These are phyloP conservation scores for Elegia similella DNA, from an alignment of 2,888 invertebrate species.

Conservation along the genomic window DNA sequence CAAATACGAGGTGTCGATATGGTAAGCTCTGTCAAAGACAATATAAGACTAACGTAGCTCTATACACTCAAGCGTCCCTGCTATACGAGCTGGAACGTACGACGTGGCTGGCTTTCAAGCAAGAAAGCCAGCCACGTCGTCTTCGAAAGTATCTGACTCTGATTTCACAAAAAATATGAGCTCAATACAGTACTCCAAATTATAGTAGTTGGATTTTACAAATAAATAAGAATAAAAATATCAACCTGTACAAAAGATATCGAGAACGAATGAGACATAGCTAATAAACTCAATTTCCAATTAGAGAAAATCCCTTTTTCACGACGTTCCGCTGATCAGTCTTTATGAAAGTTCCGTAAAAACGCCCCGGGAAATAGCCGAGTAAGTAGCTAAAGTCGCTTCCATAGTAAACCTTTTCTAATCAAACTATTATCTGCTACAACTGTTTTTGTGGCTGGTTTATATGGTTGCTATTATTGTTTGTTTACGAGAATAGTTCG, in stretches of 20 bases:
- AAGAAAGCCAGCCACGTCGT: too few species aligned
- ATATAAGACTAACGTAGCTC: too few species aligned
- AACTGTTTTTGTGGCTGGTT: neutral
- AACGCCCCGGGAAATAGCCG: conserved; percentile 22
- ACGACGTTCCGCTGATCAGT: conserved; percentile 46
- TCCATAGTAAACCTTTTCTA: neutral
- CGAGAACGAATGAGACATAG: conserved; percentile 24
- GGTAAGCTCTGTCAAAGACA: too few species aligned
- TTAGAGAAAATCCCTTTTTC: conserved; percentile 52
- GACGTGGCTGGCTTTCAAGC: too few species aligned
- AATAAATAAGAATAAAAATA: neutral
- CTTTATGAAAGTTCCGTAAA: conserved; percentile 49
- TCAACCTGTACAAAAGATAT: conserved; percentile 11
- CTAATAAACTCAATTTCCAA: conserved; percentile 50
- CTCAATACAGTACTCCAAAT: neutral
- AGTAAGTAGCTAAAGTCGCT: neutral
- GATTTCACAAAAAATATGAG: too few species aligned
- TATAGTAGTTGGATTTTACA: neutral
- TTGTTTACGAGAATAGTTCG: neutral
- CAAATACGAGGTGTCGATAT: too few species aligned
- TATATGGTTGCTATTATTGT: neutral
- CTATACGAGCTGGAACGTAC: too few species aligned
- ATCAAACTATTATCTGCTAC: neutral
- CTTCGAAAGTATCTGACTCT: too few species aligned
- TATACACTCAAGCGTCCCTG: too few species aligned